Evolutionary conservation across 1,140 invertebrate genomes (phyloP).

Genomic region (Orius laevigatus): DNA sequence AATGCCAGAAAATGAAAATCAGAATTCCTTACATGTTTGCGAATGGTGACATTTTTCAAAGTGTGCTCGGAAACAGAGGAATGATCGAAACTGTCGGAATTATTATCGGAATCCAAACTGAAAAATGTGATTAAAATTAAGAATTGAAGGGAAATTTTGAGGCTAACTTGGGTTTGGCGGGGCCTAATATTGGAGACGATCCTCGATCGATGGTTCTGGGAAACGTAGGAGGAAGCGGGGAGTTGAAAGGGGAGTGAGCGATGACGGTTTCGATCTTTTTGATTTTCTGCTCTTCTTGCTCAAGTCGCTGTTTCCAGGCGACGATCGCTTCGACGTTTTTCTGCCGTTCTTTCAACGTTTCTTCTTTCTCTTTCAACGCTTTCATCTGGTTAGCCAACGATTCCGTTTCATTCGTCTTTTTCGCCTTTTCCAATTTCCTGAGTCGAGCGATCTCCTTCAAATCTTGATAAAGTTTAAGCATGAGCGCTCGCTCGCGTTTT

Average conservation of each 20-base stretch:
- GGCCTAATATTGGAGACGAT: not conserved
- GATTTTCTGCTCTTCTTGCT: constrained; percentile 18
- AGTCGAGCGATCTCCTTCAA: no score
- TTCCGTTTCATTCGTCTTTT: no score
- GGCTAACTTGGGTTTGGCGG: not conserved
- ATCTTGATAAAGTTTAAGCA: no score
- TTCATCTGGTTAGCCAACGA: no score
- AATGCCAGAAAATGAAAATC: not conserved
- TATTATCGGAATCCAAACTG: not conserved
- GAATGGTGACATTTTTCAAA: no score
- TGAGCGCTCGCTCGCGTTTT: no score
- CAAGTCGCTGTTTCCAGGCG: constrained; percentile 15
- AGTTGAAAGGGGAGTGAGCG: not conserved
- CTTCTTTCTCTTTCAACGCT: constrained; percentile 10
- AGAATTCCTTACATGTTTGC: no score
- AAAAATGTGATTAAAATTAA: not conserved
- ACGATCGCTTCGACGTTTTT: constrained; percentile 14
- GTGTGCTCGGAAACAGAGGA: constrained; percentile 6
- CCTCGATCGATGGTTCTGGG: not conserved
- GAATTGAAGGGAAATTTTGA: not conserved
- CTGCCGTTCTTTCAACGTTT: constrained; percentile 8
- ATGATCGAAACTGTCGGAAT: constrained; percentile 14
- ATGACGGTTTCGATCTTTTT: constrained; percentile 13
- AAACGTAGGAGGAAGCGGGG: not conserved
- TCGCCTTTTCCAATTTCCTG: no score